Evolutionary conservation across 2,797 vertebrate genomes (phyloP).

Genomic region (Anguilla marmorata): DNA sequence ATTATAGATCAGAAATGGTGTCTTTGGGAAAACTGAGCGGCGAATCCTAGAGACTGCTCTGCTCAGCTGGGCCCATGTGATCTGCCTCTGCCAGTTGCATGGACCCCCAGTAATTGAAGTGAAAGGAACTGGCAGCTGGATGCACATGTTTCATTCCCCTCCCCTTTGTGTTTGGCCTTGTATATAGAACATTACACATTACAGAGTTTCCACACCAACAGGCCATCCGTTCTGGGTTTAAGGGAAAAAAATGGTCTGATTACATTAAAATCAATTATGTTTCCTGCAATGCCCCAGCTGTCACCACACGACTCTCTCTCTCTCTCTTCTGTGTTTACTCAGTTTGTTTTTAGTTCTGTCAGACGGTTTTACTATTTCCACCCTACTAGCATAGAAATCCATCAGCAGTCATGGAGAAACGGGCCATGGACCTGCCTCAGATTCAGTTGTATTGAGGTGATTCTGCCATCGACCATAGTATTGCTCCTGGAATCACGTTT

Average conservation of each 20-base stretch:
- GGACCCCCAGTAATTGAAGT: background rate
- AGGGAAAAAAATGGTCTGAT: background rate
- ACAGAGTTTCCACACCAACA: background rate
- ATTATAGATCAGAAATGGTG: background rate
- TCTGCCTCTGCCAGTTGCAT: background rate
- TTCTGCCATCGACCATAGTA: background rate
- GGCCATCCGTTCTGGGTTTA: background rate
- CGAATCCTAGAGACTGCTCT: background rate
- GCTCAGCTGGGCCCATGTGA: background rate
- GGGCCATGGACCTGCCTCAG: background rate
- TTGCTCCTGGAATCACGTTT: background rate
- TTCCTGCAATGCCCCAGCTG: background rate
- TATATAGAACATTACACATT: background rate
- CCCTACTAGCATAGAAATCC: background rate
- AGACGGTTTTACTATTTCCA: background rate
- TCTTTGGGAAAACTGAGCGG: background rate
- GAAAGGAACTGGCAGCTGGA: background rate
- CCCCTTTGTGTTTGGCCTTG: background rate
- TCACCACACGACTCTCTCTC: background rate
- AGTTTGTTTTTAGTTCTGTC: background rate
- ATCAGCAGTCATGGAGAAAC: background rate
- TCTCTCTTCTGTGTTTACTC: background rate
- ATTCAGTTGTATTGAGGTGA: background rate
- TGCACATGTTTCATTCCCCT: background rate
- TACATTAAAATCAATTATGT: slow-evolving; percentile 6